Conservation (phyloP, 2,113 vertebrate species). For the Channa maculata region DNA sequence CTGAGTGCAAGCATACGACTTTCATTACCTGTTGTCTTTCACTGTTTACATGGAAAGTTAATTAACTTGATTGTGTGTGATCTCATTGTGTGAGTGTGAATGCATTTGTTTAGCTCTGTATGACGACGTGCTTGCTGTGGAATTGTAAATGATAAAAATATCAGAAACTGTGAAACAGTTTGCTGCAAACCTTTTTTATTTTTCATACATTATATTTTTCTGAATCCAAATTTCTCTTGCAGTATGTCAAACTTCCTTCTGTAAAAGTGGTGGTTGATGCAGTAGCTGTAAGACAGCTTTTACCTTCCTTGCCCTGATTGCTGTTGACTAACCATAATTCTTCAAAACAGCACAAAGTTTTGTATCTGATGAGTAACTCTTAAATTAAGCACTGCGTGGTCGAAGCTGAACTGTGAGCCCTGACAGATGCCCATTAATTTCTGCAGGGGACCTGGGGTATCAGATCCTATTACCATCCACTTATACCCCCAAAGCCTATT, state of each 20-base stretch:
- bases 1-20: slow-evolving; percentile 53
- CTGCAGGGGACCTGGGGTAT: slow-evolving; percentile 50
- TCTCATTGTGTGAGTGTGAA: slow-evolving; percentile 29
- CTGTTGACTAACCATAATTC: slow-evolving; percentile 2
- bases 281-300: not conserved
- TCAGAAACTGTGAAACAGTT: slow-evolving; percentile 54
- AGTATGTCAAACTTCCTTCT: slow-evolving; percentile 31
- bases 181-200: slow-evolving; percentile 28
- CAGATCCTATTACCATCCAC: slow-evolving; percentile 65
- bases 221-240: not conserved
- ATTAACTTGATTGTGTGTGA: slow-evolving; percentile 70
- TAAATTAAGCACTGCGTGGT: slow-evolving; percentile 59
- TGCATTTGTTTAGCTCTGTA: slow-evolving; percentile 8
- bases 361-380: slow-evolving; percentile 45
- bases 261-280: slow-evolving; percentile 11
- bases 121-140: not conserved
- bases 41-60: slow-evolving; percentile 59
- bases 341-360: slow-evolving; percentile 45
- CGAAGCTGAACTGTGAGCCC: slow-evolving; percentile 53
- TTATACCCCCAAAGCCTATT: slow-evolving; percentile 65
- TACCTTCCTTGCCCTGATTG: not conserved
- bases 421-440: slow-evolving; percentile 68
- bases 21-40: slow-evolving; percentile 58
- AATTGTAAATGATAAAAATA: slow-evolving; percentile 25
- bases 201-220: not conserved